These are phyloP conservation scores for Piprites chloris DNA, from an alignment of 2,113 vertebrate species.

Conservation along the genomic window DNA sequence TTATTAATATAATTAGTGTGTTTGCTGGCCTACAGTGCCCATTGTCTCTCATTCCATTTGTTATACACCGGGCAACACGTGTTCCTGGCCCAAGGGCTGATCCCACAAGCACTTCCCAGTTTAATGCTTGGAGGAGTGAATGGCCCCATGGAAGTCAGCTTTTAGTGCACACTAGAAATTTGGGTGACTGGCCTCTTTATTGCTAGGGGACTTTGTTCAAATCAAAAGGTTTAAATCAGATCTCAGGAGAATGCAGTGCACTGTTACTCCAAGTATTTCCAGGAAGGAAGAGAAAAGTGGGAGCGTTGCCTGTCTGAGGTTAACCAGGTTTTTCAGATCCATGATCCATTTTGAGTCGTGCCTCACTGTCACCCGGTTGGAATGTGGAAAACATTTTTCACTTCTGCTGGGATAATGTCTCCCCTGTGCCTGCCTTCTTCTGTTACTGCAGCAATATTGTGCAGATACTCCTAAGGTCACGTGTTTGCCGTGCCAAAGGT, in stretches of 20 bases:
- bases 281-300: not conserved
- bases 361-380: not conserved
- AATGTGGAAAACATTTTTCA: not conserved
- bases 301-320: not conserved
- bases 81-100: not conserved
- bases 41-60: not conserved
- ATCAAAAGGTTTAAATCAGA: not conserved
- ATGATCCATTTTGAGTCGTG: not conserved
- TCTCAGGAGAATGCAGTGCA: not conserved
- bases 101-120: not conserved
- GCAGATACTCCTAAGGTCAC: not conserved
- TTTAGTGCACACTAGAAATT: not conserved
- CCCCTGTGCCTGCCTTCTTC: not conserved
- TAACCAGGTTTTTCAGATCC: not conserved
- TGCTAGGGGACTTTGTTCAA: not conserved
- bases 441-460: not conserved
- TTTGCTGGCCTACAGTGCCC: conserved; percentile 23
- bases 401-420: not conserved
- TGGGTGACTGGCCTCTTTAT: not conserved
- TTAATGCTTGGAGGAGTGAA: not conserved
- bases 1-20: conserved; percentile 71
- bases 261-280: not conserved
- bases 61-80: not conserved
- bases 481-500: not conserved
- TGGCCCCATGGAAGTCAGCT: not conserved